Conservation (phyloP, 1,140 invertebrate species). For the Daktulosphaira vitifoliae region DNA sequence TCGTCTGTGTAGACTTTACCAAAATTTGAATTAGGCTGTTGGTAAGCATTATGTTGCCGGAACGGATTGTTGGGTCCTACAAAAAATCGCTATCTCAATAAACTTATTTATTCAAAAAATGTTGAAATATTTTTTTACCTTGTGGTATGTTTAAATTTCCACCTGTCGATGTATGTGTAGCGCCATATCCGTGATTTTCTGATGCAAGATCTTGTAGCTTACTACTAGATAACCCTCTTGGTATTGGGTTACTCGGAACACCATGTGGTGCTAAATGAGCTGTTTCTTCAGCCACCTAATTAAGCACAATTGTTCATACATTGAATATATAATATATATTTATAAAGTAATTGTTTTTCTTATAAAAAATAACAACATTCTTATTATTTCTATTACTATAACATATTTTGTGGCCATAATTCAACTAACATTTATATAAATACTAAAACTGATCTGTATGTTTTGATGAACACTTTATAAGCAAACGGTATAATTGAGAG, state of each 20-base stretch:
- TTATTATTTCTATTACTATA: too few relatives aligned
- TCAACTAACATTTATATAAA: too few relatives aligned
- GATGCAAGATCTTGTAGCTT: constrained; percentile 63
- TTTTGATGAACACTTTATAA: too few relatives aligned
- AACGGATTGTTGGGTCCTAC: constrained; percentile 14
- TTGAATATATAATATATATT: neutral
- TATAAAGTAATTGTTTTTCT: neutral
- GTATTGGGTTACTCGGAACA: constrained; percentile 88
- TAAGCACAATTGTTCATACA: neutral
- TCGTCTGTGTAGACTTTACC: neutral
- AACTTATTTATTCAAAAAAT: neutral
- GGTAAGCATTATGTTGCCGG: constrained; percentile 18
- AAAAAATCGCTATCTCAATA: neutral
- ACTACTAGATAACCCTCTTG: constrained; percentile 74
- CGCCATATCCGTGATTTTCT: constrained; percentile 58
- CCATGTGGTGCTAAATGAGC: constrained; percentile 87
- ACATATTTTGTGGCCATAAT: too few relatives aligned
- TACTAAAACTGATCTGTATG: too few relatives aligned
- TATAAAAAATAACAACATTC: neutral
- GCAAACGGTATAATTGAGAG: too few relatives aligned
- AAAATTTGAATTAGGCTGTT: neutral
- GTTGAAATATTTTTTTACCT: neutral
- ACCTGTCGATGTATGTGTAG: constrained; percentile 39
- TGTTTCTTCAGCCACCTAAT: constrained; percentile 68
- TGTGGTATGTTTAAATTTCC: constrained; percentile 22